Percentiles rank a stretch among this genome's conserved stretches.
These are phyloP conservation scores for Panthera uncia DNA, from an alignment of 2,113 vertebrate species.

Conservation along the genomic window DNA sequence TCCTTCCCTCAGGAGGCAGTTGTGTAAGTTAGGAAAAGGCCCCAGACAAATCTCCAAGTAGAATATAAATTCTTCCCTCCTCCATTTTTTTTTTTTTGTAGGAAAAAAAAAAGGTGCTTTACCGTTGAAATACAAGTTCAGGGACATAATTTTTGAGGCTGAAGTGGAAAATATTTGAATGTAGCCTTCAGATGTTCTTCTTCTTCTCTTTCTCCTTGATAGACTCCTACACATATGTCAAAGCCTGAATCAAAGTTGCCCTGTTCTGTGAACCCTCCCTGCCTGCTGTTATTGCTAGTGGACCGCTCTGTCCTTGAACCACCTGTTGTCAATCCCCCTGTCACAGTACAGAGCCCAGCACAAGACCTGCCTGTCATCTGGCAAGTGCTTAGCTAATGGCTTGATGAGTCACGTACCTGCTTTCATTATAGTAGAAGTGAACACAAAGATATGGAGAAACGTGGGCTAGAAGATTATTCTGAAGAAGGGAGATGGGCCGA, in stretches of 20 bases:
- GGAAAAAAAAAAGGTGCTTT: neutral
- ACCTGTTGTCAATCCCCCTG: neutral
- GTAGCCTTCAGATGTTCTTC: neutral
- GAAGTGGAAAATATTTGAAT: neutral
- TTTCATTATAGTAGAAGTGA: neutral
- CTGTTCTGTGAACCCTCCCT: neutral
- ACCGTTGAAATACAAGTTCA: neutral
- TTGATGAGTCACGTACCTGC: neutral
- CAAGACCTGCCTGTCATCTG: neutral
- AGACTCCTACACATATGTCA: neutral
- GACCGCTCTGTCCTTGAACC: neutral
- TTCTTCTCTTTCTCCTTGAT: neutral
- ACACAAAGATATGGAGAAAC: neutral
- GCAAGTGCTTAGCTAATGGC: neutral
- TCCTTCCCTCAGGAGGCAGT: neutral
- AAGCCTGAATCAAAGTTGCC: neutral
- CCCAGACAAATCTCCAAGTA: neutral
- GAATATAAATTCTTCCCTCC: neutral
- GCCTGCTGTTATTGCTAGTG: neutral
- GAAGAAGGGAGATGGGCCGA: neutral
- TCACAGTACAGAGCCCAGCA: neutral
- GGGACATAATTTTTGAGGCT: neutral
- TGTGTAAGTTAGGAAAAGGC: neutral
- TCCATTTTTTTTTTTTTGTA: neutral
- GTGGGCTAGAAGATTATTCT: too few relatives aligned